Base-by-base conservation (phyloP, 2,113 vertebrate species). In the Colinus virginianus region DNA sequence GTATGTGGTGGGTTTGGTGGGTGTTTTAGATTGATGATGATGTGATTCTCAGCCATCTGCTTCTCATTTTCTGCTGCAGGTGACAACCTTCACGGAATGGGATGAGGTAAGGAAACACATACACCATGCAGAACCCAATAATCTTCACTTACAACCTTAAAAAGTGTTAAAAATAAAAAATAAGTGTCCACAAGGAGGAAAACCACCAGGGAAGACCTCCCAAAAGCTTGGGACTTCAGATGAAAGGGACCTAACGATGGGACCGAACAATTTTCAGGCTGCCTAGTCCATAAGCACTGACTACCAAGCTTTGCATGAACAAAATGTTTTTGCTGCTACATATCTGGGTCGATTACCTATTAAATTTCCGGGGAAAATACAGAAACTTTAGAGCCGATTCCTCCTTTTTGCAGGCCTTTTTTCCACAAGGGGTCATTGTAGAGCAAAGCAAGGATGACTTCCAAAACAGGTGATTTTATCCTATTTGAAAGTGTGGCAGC, bases 371-470 rank as follows among this genome's bases (percentile, higher is more conserved):
- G 80, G 32, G 51, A 89, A 48, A 46, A 49, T 3, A 16, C 58
- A 38, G 42, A 11, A 38, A 13, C 8, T 92, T 78, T 2, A 22
- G 40, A 72, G 21, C 25, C 0, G 3, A 62, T 92, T 64, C 63
- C 25, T 93, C 61, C 34, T 66, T 55, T 45, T 84, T 78, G 46
- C 82, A 63, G 66, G 67, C 38, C 62, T 68, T 53, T 91, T 96
- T 91, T 76, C 96, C 91, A 93, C 85, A 95, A 90, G 92, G 67
- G 87, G 62, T 95, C 84, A 93, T 91, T 87, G 55, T 66, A 94
- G 78, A 96, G 90, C 89, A 97, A 74, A 97, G 34, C 77, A 87
- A 78, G 51, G 46, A 83, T 62, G 62, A 85, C 70, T 94, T 88
- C 23, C 87, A 84, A 90, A 88, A 53, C 4, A 67, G 83, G 81